Conservation (phyloP, 2,888 invertebrate genomes). For the Celastrina argiolus region DNA sequence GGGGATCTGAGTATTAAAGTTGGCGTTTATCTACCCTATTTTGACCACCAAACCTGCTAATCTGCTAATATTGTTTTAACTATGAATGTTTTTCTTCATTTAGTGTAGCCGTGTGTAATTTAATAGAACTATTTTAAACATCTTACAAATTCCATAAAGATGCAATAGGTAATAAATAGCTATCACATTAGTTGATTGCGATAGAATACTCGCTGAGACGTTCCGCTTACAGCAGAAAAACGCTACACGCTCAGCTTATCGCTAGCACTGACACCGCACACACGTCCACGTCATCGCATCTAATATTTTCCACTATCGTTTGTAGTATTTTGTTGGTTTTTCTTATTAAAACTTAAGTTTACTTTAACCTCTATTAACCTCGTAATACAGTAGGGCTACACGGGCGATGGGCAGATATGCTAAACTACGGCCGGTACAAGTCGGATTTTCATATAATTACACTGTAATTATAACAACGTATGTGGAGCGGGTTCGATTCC, state of each 20-base stretch:
- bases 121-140: too few species aligned
- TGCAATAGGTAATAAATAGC: too few species aligned
- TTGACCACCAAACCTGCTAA: too few species aligned
- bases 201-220: too few species aligned
- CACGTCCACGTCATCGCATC: conserved; percentile 56
- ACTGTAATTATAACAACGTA: conserved; percentile 6
- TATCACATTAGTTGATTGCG: too few species aligned
- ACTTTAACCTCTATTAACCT: conserved; percentile 49
- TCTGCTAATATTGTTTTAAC: too few species aligned
- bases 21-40: too few species aligned
- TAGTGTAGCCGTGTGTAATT: too few species aligned
- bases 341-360: conserved; percentile 64
- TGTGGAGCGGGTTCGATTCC: conserved; percentile 3
- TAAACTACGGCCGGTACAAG: conserved; percentile 47
- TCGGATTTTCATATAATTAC: conserved; percentile 25
- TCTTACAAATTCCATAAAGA: too few species aligned
- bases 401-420: conserved; percentile 43
- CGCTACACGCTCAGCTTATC: conserved; percentile 27
- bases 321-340: conserved; percentile 67
- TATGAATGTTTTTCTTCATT: too few species aligned
- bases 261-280: conserved; percentile 34
- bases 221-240: not conserved
- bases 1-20: too few species aligned
- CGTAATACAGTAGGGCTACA: conserved; percentile 29
- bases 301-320: conserved; percentile 67